A percentile compares a stretch with the other conserved stretches of the same genome.
Evolutionary conservation across 2,113 vertebrate genomes (phyloP).

Genomic region (Laterallus jamaicensis): DNA sequence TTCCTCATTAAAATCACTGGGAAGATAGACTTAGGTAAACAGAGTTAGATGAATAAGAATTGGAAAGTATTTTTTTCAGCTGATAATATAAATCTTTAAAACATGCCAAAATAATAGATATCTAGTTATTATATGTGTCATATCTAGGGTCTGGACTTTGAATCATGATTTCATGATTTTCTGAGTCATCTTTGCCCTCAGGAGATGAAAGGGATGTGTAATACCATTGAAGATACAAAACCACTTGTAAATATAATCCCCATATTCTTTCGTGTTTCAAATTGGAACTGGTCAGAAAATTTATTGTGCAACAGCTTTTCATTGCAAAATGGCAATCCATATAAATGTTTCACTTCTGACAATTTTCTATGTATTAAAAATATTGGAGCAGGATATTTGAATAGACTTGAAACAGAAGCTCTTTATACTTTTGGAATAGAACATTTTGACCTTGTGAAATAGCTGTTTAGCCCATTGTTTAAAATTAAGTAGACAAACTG

Average conservation of each 20-base stretch:
- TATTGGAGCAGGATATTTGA: not conserved
- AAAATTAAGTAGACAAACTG: not conserved
- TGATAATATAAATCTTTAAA: not conserved
- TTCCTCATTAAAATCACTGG: not conserved
- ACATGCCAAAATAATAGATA: not conserved
- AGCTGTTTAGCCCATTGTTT: not conserved
- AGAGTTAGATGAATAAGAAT: not conserved
- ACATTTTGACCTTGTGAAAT: not conserved
- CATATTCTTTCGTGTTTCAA: not conserved
- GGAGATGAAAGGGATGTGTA: slow-evolving; percentile 5
- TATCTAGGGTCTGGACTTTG: not conserved
- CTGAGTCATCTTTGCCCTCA: not conserved
- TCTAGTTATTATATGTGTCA: not conserved
- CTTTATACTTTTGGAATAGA: not conserved
- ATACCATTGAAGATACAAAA: not conserved
- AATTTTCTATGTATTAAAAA: not conserved
- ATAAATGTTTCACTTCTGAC: not conserved
- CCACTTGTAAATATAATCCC: slow-evolving; percentile 11
- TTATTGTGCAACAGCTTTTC: not conserved
- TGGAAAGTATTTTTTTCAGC: not conserved
- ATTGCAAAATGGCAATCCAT: not conserved
- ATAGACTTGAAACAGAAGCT: not conserved
- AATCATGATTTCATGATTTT: not conserved
- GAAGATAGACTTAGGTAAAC: not conserved
- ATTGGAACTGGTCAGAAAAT: not conserved